Conservation (phyloP, 2,113 vertebrate species). For the Micronycteris hirsuta region DNA sequence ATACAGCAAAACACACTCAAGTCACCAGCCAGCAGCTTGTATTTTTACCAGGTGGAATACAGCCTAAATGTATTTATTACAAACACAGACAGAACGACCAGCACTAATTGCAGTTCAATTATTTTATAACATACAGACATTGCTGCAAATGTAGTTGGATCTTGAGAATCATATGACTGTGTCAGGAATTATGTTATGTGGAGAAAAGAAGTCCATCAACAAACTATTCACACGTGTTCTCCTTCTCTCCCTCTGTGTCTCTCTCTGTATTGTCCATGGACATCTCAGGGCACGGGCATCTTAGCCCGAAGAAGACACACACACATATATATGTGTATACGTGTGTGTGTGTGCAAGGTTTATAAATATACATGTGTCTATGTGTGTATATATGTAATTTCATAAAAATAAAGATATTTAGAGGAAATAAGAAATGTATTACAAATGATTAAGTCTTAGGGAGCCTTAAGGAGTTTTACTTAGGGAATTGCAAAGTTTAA, state of each 20-base stretch:
- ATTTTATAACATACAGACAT: background rate
- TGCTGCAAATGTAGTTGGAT: background rate
- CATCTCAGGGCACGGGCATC: too few species aligned
- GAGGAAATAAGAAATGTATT: background rate
- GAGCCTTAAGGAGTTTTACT: background rate
- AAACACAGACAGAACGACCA: background rate
- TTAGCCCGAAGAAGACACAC: too few species aligned
- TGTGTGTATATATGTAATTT: background rate
- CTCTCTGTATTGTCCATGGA: background rate
- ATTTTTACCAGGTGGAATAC: background rate
- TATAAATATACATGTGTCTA: background rate
- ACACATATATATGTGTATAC: background rate
- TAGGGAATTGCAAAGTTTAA: background rate
- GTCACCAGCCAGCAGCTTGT: background rate
- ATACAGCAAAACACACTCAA: background rate
- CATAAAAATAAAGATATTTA: background rate
- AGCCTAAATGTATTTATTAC: background rate
- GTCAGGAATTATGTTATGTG: background rate
- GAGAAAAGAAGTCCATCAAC: constrained; percentile 8
- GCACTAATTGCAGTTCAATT: background rate
- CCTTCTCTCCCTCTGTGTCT: background rate
- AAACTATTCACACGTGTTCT: constrained; percentile 8
- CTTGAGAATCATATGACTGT: background rate
- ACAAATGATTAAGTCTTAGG: background rate
- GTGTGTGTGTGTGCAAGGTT: background rate